These are phyloP conservation scores for Semotilus atromaculatus DNA, from an alignment of 2,797 vertebrate species.

Conservation along the genomic window DNA sequence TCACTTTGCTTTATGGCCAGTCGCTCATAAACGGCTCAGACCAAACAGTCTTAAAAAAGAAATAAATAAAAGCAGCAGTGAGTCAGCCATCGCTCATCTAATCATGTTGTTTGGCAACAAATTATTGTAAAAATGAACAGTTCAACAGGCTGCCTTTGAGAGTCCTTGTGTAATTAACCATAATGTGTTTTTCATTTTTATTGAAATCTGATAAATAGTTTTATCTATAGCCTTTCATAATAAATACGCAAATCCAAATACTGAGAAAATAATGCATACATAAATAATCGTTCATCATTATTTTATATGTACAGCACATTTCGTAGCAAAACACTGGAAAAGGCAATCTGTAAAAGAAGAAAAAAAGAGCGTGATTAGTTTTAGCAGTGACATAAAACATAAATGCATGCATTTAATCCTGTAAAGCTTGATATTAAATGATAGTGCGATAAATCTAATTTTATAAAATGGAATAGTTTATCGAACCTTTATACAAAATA, in stretches of 20 bases:
- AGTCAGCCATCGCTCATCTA: not conserved
- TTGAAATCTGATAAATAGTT: slow-evolving; percentile 66
- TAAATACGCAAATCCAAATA: slow-evolving; percentile 61
- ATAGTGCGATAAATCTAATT: not conserved
- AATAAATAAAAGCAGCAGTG: not conserved
- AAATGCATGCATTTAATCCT: not conserved
- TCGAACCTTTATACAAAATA: not conserved
- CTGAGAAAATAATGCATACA: slow-evolving; percentile 49
- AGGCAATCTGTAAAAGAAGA: slow-evolving; percentile 70
- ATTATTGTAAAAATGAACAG: slow-evolving; percentile 18
- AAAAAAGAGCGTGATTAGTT: slow-evolving; percentile 10
- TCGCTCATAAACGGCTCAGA: not conserved
- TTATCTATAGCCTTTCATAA: slow-evolving; percentile 31
- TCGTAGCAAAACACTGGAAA: slow-evolving; percentile 57
- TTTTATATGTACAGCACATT: slow-evolving; percentile 24
- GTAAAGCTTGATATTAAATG: not conserved
- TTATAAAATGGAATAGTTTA: not conserved
- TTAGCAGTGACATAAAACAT: not conserved
- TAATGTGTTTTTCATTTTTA: not conserved
- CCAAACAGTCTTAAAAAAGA: slow-evolving; percentile 1
- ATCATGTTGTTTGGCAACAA: slow-evolving; percentile 46
- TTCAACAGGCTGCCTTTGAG: not conserved
- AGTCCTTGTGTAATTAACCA: not conserved
- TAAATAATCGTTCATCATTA: slow-evolving; percentile 40
- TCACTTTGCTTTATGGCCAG: not conserved